Evolutionary conservation across 2,113 vertebrate species (phyloP).

Genomic region (Callithrix jacchus): DNA sequence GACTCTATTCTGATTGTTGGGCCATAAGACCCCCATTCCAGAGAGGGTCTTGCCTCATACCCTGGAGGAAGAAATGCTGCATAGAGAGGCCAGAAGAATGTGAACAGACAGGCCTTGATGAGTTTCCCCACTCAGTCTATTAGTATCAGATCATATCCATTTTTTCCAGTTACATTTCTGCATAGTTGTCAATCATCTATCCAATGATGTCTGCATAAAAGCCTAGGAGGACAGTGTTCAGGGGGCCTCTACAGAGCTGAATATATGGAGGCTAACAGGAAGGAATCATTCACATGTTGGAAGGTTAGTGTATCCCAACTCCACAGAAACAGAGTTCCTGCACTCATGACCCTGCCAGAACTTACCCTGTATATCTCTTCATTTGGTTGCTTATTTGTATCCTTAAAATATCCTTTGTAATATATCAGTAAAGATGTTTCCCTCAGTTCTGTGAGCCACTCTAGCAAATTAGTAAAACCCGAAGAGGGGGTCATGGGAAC

Average conservation of each 20-base stretch:
- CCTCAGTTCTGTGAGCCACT: not conserved
- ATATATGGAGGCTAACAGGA: not conserved
- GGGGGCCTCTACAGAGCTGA: not conserved
- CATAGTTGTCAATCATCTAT: not conserved
- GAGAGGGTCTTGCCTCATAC: not conserved
- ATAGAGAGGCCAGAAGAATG: not conserved
- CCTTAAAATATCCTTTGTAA: not conserved
- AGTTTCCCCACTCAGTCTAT: not conserved
- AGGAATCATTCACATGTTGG: not conserved
- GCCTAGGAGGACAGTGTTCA: not conserved
- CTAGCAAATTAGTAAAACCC: not conserved
- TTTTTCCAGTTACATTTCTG: not conserved
- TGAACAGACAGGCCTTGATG: not conserved
- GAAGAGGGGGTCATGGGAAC: not conserved
- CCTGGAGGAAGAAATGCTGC: not conserved
- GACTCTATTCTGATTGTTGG: no score
- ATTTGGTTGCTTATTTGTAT: not conserved
- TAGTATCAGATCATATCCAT: not conserved
- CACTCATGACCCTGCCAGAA: not conserved
- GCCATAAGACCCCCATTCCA: not conserved
- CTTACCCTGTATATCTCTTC: not conserved
- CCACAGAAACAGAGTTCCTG: not conserved
- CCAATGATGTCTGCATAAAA: not conserved
- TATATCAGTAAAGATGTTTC: not conserved
- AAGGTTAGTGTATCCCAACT: not conserved